phyloP scores from a whole-genome alignment of 2,797 vertebrate genomes.

The Microcaecilia unicolor region DNA sequence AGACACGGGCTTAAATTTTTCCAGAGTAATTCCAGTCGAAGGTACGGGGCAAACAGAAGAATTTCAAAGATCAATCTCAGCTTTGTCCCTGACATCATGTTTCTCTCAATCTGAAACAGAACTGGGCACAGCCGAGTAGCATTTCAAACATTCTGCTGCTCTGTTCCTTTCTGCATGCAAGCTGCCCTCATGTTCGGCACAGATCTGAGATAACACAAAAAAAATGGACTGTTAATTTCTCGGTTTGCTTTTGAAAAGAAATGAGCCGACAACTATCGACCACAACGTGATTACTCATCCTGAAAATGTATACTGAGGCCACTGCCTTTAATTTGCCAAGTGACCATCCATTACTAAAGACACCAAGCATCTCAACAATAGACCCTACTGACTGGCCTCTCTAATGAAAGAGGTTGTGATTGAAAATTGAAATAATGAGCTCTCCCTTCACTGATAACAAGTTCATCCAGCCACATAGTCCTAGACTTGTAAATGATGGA shows the following conservation, averaged over 20 bases:
- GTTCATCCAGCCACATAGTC: conserved; percentile 9
- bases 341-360: conserved; percentile 48
- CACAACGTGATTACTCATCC: conserved; percentile 69
- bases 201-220: too few relatives aligned
- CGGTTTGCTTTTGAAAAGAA: conserved; percentile 42
- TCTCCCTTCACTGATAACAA: conserved; percentile 23
- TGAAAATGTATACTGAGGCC: too few relatives aligned
- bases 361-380: conserved; percentile 37
- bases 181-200: too few relatives aligned
- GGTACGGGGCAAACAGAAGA: too few relatives aligned
- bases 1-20: conserved; percentile 1
- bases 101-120: too few relatives aligned
- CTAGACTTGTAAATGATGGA: conserved; percentile 4
- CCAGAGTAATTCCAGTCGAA: conserved; percentile 7
- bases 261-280: conserved; percentile 52
- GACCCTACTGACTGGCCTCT: conserved; percentile 26
- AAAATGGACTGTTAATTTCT: conserved; percentile 10
- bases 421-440: conserved; percentile 45
- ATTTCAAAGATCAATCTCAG: too few relatives aligned
- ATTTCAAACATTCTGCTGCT: too few relatives aligned
- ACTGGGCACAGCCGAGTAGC: too few relatives aligned
- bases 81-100: too few relatives aligned
- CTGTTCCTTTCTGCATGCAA: too few relatives aligned
- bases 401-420: conserved; percentile 23
- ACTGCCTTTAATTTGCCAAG: conserved; percentile 54